Conservation (phyloP, 1,140 invertebrate species). For the Apis cerana region DNA sequence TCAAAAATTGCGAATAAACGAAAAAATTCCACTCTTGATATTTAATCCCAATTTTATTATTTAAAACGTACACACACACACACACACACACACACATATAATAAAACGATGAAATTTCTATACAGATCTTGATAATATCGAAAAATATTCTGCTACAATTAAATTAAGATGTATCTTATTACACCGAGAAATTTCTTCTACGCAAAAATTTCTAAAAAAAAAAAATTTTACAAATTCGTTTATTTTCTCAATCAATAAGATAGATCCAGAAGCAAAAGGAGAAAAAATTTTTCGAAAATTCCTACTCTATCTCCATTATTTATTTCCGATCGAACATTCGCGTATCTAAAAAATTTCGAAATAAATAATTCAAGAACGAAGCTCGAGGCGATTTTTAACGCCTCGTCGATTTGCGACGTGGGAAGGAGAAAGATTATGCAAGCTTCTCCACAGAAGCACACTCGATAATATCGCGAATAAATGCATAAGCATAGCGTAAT, state of each 20-base stretch:
- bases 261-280: no score
- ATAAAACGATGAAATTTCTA: no score
- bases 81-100: no score
- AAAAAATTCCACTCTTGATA: no score
- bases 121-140: neutral
- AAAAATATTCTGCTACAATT: neutral
- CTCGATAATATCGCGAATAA: conserved; percentile 18
- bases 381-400: conserved; percentile 4
- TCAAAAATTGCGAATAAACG: no score
- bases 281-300: neutral
- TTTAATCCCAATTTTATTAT: no score
- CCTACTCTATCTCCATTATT: neutral
- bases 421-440: conserved; percentile 2
- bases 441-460: neutral
- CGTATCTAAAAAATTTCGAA: neutral
- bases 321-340: neutral
- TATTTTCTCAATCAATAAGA: no score
- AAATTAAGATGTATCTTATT: neutral
- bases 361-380: conserved; percentile 7
- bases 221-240: no score
- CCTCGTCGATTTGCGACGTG: neutral
- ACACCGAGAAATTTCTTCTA: neutral
- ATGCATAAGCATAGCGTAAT: conserved; percentile 35
- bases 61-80: no score
- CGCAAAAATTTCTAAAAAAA: neutral